Conservation (phyloP, 2,113 vertebrate genomes). For the Zapornia atra region DNA sequence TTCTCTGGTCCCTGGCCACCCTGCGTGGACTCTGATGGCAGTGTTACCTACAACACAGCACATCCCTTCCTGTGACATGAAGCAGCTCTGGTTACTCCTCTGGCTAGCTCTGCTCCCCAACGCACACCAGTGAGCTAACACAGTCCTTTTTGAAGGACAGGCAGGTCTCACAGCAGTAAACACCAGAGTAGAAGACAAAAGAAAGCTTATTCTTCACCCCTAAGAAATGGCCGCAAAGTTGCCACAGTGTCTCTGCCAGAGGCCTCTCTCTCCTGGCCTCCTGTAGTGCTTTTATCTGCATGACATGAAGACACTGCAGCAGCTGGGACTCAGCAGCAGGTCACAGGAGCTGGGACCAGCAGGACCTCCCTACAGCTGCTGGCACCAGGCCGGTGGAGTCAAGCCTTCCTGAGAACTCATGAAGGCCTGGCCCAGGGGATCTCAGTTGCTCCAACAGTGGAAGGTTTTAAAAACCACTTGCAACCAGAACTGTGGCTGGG, state of each 20-base stretch:
- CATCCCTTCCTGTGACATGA: accelerated
- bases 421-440: background rate
- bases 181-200: background rate
- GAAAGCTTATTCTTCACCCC: background rate
- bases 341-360: background rate
- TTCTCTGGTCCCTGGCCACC: background rate
- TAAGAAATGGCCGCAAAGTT: background rate
- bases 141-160: background rate
- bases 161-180: background rate
- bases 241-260: background rate
- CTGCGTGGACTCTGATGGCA: background rate
- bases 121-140: background rate
- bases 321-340: background rate
- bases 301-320: background rate
- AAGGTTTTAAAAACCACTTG: background rate
- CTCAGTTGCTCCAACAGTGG: background rate
- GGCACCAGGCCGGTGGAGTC: background rate
- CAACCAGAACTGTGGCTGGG: background rate
- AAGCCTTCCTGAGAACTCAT: background rate
- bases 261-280: no score
- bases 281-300: background rate
- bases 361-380: background rate
- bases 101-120: background rate
- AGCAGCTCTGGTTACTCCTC: background rate
- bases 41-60: background rate